Evolutionary conservation across 2,888 invertebrate species (phyloP).

Genomic region (Villa cingulata): DNA sequence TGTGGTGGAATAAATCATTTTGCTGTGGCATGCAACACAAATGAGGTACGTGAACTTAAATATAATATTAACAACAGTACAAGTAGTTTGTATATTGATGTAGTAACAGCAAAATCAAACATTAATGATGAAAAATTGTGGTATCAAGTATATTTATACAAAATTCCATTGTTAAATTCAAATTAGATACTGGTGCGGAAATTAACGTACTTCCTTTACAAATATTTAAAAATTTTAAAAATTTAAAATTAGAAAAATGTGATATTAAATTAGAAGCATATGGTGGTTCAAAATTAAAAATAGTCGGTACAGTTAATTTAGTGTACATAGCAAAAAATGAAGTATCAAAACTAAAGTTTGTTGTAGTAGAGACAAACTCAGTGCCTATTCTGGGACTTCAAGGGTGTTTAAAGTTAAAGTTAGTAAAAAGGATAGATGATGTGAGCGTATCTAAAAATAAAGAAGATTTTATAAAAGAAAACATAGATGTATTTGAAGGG

Average conservation of each 20-base stretch:
- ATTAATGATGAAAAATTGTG: background rate
- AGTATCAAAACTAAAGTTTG: background rate
- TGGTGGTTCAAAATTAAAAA: background rate
- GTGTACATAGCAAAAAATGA: conserved; percentile 1
- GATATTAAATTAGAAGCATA: background rate
- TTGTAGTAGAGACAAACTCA: background rate
- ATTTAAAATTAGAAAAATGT: background rate
- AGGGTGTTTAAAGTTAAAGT: background rate
- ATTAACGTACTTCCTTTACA: background rate
- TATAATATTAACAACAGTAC: no score
- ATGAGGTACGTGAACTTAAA: background rate
- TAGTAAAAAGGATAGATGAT: background rate
- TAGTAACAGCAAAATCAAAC: background rate
- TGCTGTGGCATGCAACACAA: background rate
- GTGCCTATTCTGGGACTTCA: conserved; percentile 3
- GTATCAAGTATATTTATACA: no score
- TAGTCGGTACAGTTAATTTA: background rate
- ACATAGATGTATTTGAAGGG: conserved; percentile 2
- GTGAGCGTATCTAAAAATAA: no score
- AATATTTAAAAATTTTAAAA: background rate
- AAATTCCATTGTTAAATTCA: background rate
- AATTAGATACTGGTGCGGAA: background rate
- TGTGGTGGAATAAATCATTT: background rate
- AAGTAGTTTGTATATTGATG: background rate
- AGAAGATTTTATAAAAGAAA: conserved; percentile 1